Evolutionary conservation across 1,140 invertebrate species (phyloP), one percentile per base, ranked within the genome.

Genomic region (Batillaria attramentaria): DNA sequence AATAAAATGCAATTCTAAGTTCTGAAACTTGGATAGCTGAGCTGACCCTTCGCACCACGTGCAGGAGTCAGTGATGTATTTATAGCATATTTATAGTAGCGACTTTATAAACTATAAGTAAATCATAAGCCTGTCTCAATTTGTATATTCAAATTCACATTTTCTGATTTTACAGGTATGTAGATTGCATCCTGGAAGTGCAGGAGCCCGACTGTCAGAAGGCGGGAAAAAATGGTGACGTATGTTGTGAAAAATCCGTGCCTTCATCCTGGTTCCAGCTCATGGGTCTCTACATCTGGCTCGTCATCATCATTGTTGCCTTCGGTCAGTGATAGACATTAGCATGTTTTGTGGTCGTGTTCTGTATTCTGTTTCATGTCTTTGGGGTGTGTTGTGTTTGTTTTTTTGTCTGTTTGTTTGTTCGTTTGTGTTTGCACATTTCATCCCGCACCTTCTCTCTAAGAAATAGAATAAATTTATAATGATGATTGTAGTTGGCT

Each of bases 211-310:
- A 62, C 0, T 62, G 57, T 62, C n/a, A 62, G 2, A 6, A 10
- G 24, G 24, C n/a, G n/a, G n/a, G n/a, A n/a, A n/a, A n/a, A n/a
- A n/a, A n/a, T n/a, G n/a, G n/a, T n/a, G n/a, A 16, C 16, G 35
- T 8, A 0, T 35, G 24, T 4, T 69, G 66, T 41, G 66, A 69
- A 46, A 13, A 39, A 20, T 74, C 72, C 10, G 33, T 60, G 46
- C 54, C 28, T 2, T 41, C 66, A 20, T 33, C 66, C 28, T 57
- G 31, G 50, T 16, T 60, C 3, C 72, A 74, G 72, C 46, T 74
- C 13, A 28, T 39, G n/a, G 72, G 42, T 35, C 46, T 74, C 10
- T 74, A 74, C 46, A 2, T 57, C 50, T 74, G 72, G 72, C 28
- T 73, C 0, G 0, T 73, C 5, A 35, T 54, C 31, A 39, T 73